Conservation (phyloP, 2,113 vertebrate species). For the Vulpes ferrilata region DNA sequence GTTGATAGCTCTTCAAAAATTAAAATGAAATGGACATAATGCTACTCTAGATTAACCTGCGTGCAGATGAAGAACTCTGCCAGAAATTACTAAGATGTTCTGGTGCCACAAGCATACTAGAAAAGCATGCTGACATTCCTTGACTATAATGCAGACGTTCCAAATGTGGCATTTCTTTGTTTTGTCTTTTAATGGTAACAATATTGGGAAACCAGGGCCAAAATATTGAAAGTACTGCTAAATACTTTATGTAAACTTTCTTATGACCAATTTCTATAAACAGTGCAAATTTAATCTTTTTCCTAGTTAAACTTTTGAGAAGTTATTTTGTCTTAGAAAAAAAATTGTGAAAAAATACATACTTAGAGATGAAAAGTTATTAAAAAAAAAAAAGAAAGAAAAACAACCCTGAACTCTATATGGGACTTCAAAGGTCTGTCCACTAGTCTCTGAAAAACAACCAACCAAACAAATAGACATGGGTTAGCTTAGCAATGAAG, state of each 20-base stretch:
- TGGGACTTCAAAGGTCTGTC: neutral
- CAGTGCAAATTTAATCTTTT: neutral
- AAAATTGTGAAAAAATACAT: neutral
- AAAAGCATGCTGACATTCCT: neutral
- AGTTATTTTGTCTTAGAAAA: neutral
- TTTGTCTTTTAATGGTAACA: conserved; percentile 8
- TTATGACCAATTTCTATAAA: conserved; percentile 34
- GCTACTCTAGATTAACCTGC: neutral
- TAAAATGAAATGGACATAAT: conserved; percentile 41
- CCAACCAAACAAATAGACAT: neutral
- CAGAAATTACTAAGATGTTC: neutral
- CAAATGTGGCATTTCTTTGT: neutral
- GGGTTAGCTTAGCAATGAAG: neutral
- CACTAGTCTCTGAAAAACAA: neutral
- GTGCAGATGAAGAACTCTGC: neutral
- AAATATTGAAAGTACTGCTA: neutral
- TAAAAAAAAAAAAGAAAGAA: neutral
- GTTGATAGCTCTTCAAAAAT: neutral
- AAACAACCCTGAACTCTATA: neutral
- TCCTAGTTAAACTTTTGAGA: neutral
- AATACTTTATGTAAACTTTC: neutral
- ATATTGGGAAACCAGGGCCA: neutral
- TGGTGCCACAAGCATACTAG: neutral
- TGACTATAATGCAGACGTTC: neutral
- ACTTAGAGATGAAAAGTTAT: neutral